Base-by-base conservation (phyloP, 2,888 invertebrate species). In the Microplitis manilae region DNA sequence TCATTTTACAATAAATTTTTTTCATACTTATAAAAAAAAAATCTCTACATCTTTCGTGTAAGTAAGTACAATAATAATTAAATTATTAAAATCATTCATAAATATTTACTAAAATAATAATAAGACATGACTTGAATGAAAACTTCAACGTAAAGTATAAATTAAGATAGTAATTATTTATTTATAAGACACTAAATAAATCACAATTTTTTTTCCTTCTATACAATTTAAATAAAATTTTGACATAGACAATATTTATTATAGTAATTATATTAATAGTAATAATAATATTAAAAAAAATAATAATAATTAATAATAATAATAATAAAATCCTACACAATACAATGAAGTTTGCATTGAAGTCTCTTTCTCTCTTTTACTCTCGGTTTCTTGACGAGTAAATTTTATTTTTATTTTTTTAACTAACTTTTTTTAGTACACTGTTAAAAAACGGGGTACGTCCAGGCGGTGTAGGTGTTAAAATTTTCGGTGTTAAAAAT, bases 251-350 rank as follows among this genome's bases (percentile, higher is more conserved):
- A 78, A 68, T 38, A 76, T 13, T 73, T 40, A 5, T 39, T n/a
- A 50, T n/a, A 61, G 67, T 68, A 76, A 20, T 62, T 62, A 74
- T 74, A 61, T 68, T 38, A 64, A 70, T 72, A 74, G 9, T 61
- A 68, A 71, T 78, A 76, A 73, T 78, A 41, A 69, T 79, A 76
- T 74, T 40, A 59, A 60, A 62, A 76, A 64, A 59, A 64, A 77
- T 75, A 72, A 61, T 50, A 50, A 50, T 8, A 50, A 13, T 50
- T 50, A 50, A 50, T 50, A 13, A 8, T 8, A 50, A 13, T 50
- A 50, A 50, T 50, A 50, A 50, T 50, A 50, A 13, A 50, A 50
- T 30, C 30, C 30, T 30, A 30, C 30, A 30, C 30, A 50, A 50
- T 50, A 50, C 50, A 50, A 50, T 50, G 9, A 50, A 50, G 50